These are phyloP conservation scores for Cryptophagus acutangulus DNA, from an alignment of 2,888 invertebrate genomes.

Conservation along the genomic window DNA sequence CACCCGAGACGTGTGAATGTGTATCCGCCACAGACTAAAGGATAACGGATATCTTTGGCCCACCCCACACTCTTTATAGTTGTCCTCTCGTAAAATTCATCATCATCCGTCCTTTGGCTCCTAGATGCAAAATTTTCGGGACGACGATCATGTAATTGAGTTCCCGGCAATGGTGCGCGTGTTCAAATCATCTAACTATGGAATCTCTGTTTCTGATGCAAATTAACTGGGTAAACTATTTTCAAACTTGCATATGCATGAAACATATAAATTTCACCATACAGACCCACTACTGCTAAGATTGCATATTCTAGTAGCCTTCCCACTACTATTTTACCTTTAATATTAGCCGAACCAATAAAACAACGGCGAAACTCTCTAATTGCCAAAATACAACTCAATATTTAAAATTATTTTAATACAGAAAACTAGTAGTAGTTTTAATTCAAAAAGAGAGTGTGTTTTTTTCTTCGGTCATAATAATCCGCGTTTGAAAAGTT, in stretches of 20 bases:
- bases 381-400: too few relatives aligned
- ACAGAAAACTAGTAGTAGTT: too few relatives aligned
- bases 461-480: too few relatives aligned
- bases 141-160: constrained; percentile 6
- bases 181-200: constrained; percentile 7
- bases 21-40: constrained; percentile 25
- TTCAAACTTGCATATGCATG: constrained; percentile 16
- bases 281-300: constrained; percentile 10
- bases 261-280: constrained; percentile 11
- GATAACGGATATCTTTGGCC: constrained; percentile 30
- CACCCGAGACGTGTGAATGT: constrained; percentile 35
- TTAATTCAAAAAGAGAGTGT: too few relatives aligned
- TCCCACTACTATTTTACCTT: neutral
- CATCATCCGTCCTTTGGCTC: constrained; percentile 9
- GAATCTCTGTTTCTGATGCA: constrained; percentile 14
- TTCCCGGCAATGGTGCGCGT: constrained; percentile 3
- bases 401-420: too few relatives aligned
- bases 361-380: neutral
- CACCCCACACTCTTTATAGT: constrained; percentile 22
- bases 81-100: constrained; percentile 22
- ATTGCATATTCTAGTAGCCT: constrained; percentile 11
- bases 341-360: neutral
- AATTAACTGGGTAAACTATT: constrained; percentile 12
- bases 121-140: constrained; percentile 1
- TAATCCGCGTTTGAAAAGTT: too few relatives aligned